A percentile compares a stretch with the other conserved stretches of the same genome.
phyloP scores from a whole-genome alignment of 1,140 invertebrate species.

The Leguminivora glycinivorella region DNA sequence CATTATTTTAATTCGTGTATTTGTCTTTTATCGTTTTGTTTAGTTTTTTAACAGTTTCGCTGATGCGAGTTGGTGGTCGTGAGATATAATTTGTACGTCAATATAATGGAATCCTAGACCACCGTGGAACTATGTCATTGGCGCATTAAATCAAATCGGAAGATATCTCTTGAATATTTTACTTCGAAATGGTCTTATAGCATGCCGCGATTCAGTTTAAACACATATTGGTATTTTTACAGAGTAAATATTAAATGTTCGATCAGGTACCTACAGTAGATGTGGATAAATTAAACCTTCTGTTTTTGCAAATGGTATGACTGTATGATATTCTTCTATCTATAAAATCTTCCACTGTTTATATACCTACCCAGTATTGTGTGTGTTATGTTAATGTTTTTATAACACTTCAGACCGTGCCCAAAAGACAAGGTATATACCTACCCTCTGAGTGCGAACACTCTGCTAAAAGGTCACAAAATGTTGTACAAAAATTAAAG shows the following conservation, averaged over 20 bases:
- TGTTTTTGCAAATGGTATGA: too few species aligned
- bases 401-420: neutral
- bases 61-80: neutral
- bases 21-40: neutral
- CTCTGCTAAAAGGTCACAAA: neutral
- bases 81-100: neutral
- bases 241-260: too few species aligned
- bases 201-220: neutral
- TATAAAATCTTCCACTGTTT: too few species aligned
- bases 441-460: neutral
- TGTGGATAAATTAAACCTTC: too few species aligned
- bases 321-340: too few species aligned
- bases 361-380: too few species aligned
- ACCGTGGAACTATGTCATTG: neutral
- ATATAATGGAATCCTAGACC: neutral
- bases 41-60: constrained; percentile 7
- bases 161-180: neutral
- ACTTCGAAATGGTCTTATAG: neutral
- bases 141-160: neutral
- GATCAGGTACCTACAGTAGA: too few species aligned
- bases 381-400: neutral
- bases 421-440: neutral
- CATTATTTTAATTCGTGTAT: neutral
- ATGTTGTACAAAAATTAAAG: neutral
- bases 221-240: too few species aligned